These are phyloP conservation scores for Aldabrachelys gigantea DNA, from an alignment of 2,113 vertebrate species.

Conservation along the genomic window DNA sequence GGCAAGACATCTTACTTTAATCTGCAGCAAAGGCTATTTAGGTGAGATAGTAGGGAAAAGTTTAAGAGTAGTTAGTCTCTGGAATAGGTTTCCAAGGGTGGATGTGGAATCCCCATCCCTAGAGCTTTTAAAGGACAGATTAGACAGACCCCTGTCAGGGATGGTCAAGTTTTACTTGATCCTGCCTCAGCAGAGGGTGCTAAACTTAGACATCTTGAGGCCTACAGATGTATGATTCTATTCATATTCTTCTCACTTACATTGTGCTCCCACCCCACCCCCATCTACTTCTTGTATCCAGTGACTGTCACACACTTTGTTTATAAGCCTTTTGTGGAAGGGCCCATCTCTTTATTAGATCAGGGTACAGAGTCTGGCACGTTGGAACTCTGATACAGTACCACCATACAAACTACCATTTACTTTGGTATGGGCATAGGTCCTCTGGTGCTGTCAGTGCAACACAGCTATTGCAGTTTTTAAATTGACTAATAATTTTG, in stretches of 20 bases:
- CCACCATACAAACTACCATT: not conserved
- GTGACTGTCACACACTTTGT: accelerated
- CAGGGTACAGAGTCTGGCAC: not conserved
- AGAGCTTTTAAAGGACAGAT: not conserved
- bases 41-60: not conserved
- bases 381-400: not conserved
- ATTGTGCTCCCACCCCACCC: not conserved
- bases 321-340: not conserved
- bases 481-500: not conserved
- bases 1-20: not conserved
- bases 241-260: not conserved
- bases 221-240: not conserved
- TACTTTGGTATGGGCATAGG: not conserved
- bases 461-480: accelerated
- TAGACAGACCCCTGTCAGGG: not conserved
- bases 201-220: not conserved
- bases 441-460: not conserved
- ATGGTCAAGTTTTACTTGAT: not conserved
- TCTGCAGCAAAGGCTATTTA: not conserved
- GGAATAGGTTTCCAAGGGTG: not conserved
- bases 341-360: not conserved
- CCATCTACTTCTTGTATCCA: not conserved
- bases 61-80: not conserved
- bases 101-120: not conserved
- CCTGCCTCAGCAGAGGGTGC: not conserved